Evolutionary conservation across 2,888 invertebrate genomes (phyloP), one percentile per base, ranked within the genome.

Genomic region (Eristalis intricaria): DNA sequence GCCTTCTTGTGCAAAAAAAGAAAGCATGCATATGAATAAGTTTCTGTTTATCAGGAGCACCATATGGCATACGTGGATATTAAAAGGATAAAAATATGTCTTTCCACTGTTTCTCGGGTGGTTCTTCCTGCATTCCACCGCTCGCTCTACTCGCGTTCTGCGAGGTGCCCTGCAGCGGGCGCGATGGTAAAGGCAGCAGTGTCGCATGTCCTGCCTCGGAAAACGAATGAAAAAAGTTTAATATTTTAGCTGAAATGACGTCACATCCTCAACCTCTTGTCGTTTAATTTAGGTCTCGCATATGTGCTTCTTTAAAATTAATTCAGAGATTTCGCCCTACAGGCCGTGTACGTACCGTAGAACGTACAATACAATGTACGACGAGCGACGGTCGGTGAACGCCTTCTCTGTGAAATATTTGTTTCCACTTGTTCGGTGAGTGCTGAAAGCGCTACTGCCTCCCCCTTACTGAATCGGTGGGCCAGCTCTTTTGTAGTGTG

Each of bases 21-120:
- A n/a, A 80, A 79, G 76, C 87, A 87, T 87, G 87, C 87, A 87
- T 87, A 87, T 87, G 87, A 84, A 87, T 87, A 87, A 87, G 76
- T 87, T 83, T 79, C 74, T 83, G 87, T 87, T 87, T 87, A 87
- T 87, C 87, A 87, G 73, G 73, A 80, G 80, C 84, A 80, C 84
- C 87, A 84, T 84, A 84, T 84, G 87, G 84, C 60, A 80, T 84
- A 78, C 65, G 86, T 50, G 68, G 84, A 84, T 76, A 84, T 80
- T 76, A 74, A 78, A 80, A 80, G 80, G 83, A 84, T 78, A 76
- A 64, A 83, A 82, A 82, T 82, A 69, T 76, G 76, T 76, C 58
- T 43, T 65, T 76, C 60, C 65, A 56, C 61, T 71, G 61, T 61
- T 70, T 76, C 76, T 75, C 60, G n/a, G 70, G 69, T 22, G 69